Conservation (phyloP, 2,888 invertebrate species). For the Pteria penguin region DNA sequence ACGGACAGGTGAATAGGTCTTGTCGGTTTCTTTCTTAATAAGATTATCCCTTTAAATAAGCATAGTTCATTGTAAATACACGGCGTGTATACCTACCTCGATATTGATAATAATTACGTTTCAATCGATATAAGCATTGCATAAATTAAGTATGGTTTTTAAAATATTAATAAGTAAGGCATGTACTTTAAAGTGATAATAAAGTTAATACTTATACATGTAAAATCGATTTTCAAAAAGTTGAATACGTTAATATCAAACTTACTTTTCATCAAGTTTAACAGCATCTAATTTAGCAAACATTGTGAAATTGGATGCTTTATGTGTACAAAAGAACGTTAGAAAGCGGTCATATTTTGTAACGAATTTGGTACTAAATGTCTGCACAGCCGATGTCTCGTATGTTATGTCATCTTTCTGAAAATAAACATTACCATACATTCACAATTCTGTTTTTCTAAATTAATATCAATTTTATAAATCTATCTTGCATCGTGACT, state of each 20-base stretch:
- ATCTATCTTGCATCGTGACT: too few species aligned
- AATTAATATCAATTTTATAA: too few species aligned
- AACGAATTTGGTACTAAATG: constrained; percentile 7
- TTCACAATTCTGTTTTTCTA: not conserved
- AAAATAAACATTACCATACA: not conserved
- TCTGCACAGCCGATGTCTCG: constrained; percentile 7
- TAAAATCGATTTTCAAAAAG: too few species aligned
- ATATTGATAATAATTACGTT: too few species aligned
- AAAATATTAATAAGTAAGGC: too few species aligned
- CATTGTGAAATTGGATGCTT: constrained; percentile 28
- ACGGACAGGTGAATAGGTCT: constrained; percentile 9
- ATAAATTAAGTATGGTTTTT: too few species aligned
- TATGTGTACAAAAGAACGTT: constrained; percentile 21
- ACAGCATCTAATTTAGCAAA: constrained; percentile 26
- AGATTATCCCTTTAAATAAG: constrained; percentile 7
- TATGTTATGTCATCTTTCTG: constrained; percentile 10
- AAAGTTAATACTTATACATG: too few species aligned
- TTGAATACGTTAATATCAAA: too few species aligned
- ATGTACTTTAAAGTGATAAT: too few species aligned
- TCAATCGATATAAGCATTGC: too few species aligned
- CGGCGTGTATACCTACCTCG: too few species aligned
- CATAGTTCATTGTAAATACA: too few species aligned
- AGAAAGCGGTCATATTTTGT: constrained; percentile 2
- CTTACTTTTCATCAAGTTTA: constrained; percentile 27
- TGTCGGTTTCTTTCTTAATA: constrained; percentile 7